phyloP scores from a whole-genome alignment of 2,113 vertebrate species.

The Bombycilla garrulus region DNA sequence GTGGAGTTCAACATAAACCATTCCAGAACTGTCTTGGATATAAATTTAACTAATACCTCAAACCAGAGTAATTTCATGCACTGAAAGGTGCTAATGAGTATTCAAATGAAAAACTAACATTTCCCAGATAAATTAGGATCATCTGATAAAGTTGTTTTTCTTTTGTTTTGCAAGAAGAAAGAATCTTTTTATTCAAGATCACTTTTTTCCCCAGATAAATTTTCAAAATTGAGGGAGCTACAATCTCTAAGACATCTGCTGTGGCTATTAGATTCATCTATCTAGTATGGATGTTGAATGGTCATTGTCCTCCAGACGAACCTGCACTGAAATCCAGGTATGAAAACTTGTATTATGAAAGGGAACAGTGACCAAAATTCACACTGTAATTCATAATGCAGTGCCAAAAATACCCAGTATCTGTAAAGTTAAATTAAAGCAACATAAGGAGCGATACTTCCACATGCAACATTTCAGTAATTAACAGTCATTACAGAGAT shows the following conservation, averaged over 20 bases:
- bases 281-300: neutral
- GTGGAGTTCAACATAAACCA: neutral
- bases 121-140: neutral
- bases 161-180: neutral
- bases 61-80: neutral
- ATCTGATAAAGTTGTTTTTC: neutral
- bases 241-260: neutral
- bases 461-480: neutral
- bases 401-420: neutral
- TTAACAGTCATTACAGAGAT: neutral
- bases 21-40: neutral
- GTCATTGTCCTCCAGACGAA: neutral
- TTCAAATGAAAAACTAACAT: neutral
- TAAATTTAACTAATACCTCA: neutral
- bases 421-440: neutral
- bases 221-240: neutral
- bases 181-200: neutral
- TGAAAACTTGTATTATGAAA: neutral
- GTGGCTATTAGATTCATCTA: neutral
- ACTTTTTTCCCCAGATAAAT: neutral
- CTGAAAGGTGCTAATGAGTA: neutral
- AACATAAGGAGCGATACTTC: neutral
- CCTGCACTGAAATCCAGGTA: neutral
- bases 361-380: neutral
- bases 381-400: neutral